phyloP scores from a whole-genome alignment of 2,888 invertebrate species.

The Muschampia plurimacula region DNA sequence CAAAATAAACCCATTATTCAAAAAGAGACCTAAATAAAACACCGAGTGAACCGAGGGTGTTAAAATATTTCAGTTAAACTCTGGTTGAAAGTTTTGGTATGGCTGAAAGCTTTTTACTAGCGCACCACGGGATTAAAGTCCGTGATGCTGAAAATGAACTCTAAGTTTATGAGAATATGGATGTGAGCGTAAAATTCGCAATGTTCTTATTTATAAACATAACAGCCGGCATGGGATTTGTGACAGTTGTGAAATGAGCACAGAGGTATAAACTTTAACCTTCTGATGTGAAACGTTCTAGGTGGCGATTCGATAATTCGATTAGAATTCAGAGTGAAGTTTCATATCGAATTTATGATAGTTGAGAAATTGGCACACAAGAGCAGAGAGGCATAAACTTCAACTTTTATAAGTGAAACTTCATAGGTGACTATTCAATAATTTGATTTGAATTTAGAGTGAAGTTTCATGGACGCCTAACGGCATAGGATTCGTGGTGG shows the following conservation, averaged over 20 bases:
- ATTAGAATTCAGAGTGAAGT: no score
- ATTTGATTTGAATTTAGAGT: no score
- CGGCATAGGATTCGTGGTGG: no score
- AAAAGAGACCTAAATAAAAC: background rate
- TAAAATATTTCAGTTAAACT: background rate
- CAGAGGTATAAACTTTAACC: background rate
- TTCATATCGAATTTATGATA: no score
- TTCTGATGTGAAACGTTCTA: background rate
- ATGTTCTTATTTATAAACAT: background rate
- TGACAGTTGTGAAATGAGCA: background rate
- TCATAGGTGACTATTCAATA: no score
- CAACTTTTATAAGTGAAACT: no score
- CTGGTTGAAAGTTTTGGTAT: background rate
- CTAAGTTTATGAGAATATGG: background rate
- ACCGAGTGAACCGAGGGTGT: background rate
- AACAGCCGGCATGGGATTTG: background rate
- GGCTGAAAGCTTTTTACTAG: conserved; percentile 1
- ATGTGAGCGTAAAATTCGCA: background rate
- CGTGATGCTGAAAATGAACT: background rate
- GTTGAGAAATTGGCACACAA: no score
- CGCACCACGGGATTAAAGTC: background rate
- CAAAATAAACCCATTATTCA: background rate
- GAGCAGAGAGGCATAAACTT: no score
- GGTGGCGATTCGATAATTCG: background rate
- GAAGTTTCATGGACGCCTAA: no score